A percentile compares a stretch with the other conserved stretches of the same genome.
Conservation (phyloP, 2,888 invertebrate genomes). For the Oscheius sp. region DNA sequence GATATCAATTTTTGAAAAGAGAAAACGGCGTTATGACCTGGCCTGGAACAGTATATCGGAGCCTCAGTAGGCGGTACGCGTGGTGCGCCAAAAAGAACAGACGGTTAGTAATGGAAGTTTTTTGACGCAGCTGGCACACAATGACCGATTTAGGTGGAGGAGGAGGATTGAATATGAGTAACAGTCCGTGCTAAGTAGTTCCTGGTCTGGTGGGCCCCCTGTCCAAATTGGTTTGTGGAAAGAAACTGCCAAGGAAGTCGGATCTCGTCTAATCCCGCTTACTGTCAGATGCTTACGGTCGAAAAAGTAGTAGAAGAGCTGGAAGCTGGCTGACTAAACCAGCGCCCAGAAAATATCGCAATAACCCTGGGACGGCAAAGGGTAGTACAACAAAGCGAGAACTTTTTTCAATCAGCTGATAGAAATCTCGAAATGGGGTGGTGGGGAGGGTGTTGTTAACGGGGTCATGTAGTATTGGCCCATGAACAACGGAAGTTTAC, state of each 20-base stretch:
- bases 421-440: too few relatives aligned
- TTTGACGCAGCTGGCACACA: slow-evolving; percentile 34
- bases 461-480: too few relatives aligned
- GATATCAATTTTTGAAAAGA: neutral
- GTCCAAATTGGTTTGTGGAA: slow-evolving; percentile 1
- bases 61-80: slow-evolving; percentile 25
- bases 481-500: slow-evolving; percentile 19
- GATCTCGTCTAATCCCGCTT: slow-evolving; percentile 9
- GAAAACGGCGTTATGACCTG: neutral
- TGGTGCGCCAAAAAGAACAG: slow-evolving; percentile 3
- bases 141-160: slow-evolving; percentile 4
- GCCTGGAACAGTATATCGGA: neutral
- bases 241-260: slow-evolving; percentile 8
- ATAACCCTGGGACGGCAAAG: slow-evolving; percentile 8
- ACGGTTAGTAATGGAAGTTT: slow-evolving; percentile 35
- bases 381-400: too few relatives aligned
- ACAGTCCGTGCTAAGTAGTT: slow-evolving; percentile 10
- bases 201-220: slow-evolving; percentile 11
- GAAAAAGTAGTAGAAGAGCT: slow-evolving; percentile 25
- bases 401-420: too few relatives aligned
- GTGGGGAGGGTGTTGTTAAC: too few relatives aligned
- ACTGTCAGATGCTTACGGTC: neutral
- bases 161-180: slow-evolving; percentile 13
- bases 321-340: slow-evolving; percentile 28
- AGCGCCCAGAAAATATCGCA: slow-evolving; percentile 26